These are phyloP conservation scores for Tupiocoris notatus DNA, from an alignment of 2,888 invertebrate genomes.

Conservation along the genomic window DNA sequence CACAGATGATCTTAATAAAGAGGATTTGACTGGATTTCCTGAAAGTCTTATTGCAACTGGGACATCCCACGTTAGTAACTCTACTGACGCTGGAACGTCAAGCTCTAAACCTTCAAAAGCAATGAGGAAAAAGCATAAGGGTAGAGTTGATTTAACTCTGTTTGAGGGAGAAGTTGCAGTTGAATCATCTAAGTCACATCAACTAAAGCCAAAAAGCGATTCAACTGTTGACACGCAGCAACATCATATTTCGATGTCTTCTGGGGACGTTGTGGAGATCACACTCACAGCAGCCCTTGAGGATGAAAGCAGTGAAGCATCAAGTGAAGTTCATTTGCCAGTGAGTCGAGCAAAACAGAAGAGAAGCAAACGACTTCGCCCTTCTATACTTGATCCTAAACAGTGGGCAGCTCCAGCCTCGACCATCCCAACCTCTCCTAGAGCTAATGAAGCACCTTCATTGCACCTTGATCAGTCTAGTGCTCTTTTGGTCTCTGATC, in stretches of 20 bases:
- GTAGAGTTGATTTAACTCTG: not conserved
- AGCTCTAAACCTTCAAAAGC: not conserved
- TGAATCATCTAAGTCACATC: not conserved
- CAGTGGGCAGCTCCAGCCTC: slow-evolving; percentile 14
- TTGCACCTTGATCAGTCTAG: not conserved
- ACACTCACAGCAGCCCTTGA: slow-evolving; percentile 15
- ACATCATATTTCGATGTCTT: not conserved
- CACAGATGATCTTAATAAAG: not conserved
- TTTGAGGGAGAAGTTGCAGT: not conserved
- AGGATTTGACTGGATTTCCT: too few species aligned
- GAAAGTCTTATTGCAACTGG: not conserved
- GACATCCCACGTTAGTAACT: not conserved
- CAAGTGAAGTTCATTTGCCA: slow-evolving; percentile 11
- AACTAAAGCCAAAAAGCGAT: not conserved
- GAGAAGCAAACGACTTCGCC: slow-evolving; percentile 10
- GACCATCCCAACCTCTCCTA: not conserved
- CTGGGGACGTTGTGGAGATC: slow-evolving; percentile 17
- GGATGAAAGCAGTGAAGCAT: slow-evolving; percentile 36
- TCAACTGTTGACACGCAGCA: not conserved
- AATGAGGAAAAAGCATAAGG: not conserved
- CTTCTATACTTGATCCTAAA: slow-evolving; percentile 21
- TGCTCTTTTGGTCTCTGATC: not conserved
- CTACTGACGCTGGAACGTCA: not conserved
- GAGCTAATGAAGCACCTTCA: not conserved
- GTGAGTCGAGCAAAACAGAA: slow-evolving; percentile 27